These are phyloP conservation scores for Ametastegia equiseti DNA, from an alignment of 2,888 invertebrate species.

Conservation along the genomic window DNA sequence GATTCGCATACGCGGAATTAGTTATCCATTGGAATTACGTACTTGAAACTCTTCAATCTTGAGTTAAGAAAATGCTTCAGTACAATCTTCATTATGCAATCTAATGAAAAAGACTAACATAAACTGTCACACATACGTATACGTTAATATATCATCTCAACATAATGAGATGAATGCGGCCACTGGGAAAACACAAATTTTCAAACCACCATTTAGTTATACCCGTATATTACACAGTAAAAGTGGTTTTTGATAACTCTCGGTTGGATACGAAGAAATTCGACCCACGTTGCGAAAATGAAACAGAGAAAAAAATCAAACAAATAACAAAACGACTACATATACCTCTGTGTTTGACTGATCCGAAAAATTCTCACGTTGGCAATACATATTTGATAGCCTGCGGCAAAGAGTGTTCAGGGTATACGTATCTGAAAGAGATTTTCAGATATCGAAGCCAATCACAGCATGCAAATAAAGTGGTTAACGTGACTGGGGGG, in stretches of 20 bases:
- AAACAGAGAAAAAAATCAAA: not conserved
- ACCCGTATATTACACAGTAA: too few species aligned
- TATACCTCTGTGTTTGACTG: not conserved
- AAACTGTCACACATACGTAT: too few species aligned
- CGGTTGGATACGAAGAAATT: not conserved
- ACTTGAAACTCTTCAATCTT: too few species aligned
- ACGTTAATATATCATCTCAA: too few species aligned
- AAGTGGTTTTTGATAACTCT: not conserved
- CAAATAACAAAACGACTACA: not conserved
- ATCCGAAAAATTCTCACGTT: conserved; percentile 2
- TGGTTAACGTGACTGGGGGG: not conserved
- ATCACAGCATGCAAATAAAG: not conserved
- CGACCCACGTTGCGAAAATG: not conserved
- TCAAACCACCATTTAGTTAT: too few species aligned
- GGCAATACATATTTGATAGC: not conserved
- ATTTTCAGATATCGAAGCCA: not conserved
- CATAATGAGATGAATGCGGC: too few species aligned
- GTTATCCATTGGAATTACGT: not conserved
- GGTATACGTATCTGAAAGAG: not conserved
- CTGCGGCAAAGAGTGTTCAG: not conserved
- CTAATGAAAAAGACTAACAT: too few species aligned
- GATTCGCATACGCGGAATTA: not conserved
- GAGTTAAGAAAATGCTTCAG: too few species aligned
- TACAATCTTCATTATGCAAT: too few species aligned
- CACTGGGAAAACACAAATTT: too few species aligned